Base-by-base conservation (phyloP, 2,797 vertebrate genomes). In the Scyliorhinus canicula region DNA sequence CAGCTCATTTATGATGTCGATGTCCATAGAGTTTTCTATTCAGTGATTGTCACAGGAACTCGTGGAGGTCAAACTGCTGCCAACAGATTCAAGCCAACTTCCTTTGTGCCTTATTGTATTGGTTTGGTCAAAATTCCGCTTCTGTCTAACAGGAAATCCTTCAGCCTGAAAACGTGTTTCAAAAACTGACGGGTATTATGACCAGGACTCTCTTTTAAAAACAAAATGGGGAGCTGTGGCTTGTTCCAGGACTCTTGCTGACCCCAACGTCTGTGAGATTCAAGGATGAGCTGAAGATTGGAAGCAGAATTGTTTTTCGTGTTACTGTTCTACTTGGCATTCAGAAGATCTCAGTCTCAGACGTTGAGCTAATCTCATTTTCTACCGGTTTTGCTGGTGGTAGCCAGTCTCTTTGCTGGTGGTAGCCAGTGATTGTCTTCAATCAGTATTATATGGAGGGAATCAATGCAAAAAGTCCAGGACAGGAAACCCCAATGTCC, bases 171-270 rank as follows among this genome's bases (percentile, higher is more conserved):
- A 63, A 69, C 1, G 28, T 69, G 26, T 74, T 28, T 90, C 50
- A 1, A 52, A 28, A 28, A 50, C 28, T 55, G 50, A 28, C 5
- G 86, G 96, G 96, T 95, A 95, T 95, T 95, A 97, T 95, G 3
- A 84, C 95, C 95, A 95, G 95, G 95, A n/a, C n/a, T n/a, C n/a
- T n/a, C n/a, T n/a, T n/a, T n/a, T n/a, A n/a, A n/a, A n/a, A n/a
- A n/a, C n/a, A n/a, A n/a, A n/a, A n/a, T n/a, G 91, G 95, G 95
- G 24, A 85, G 2, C 8, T 31, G 1, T 28, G 6, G 24, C 47
- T 24, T 85, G 47, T 26, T 85, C 47, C 44, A 5, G 0, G 8
- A 47, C 7, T 1, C 40, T 24, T 24, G 40, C 19, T 44, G 40
- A 44, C 40, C 47, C 24, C 24, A 84, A 50, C 40, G 44, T 11